Conservation (phyloP, 2,888 invertebrate genomes). For the Pristionchus japonicus region DNA sequence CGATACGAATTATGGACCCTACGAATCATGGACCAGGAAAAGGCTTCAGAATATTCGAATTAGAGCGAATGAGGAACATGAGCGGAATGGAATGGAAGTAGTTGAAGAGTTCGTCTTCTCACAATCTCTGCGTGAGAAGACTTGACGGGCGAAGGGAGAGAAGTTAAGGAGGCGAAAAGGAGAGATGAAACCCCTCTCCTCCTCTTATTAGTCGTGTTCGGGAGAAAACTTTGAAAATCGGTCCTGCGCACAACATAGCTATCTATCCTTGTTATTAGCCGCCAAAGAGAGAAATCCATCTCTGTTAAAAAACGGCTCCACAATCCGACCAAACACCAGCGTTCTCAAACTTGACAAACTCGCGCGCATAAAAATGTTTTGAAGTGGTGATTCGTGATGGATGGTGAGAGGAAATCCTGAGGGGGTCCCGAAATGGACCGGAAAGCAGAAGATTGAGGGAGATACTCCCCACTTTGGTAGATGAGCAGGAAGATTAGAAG, state of each 20-base stretch:
- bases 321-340: not conserved
- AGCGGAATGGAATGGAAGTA: no score
- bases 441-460: not conserved
- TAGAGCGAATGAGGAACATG: not conserved
- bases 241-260: no score
- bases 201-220: not conserved
- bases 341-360: not conserved
- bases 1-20: not conserved
- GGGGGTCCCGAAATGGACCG: not conserved
- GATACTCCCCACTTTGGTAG: not conserved
- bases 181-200: not conserved
- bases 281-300: no score
- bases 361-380: not conserved
- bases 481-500: conserved; percentile 27
- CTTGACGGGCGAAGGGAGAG: not conserved
- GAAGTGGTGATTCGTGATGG: not conserved
- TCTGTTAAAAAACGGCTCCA: no score
- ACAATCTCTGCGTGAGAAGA: conserved; percentile 1
- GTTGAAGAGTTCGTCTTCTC: not conserved
- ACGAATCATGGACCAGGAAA: not conserved
- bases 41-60: not conserved
- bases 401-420: not conserved
- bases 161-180: not conserved
- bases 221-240: not conserved
- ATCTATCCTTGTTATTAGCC: no score